These are phyloP conservation scores for Saturnia pavonia DNA, from an alignment of 2,888 invertebrate species.

Conservation along the genomic window DNA sequence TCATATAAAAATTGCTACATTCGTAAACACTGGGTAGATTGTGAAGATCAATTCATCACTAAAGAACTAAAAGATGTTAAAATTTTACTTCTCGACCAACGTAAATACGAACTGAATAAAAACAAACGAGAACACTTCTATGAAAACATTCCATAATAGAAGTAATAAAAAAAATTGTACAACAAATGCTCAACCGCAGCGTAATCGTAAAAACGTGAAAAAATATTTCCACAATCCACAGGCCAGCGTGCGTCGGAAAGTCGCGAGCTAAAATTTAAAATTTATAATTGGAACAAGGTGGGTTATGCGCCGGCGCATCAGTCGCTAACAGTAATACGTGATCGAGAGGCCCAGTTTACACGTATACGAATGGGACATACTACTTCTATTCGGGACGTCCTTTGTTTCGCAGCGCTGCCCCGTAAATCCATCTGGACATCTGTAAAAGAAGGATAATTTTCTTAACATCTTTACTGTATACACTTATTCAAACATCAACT, in stretches of 20 bases:
- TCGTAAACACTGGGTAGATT: constrained; percentile 39
- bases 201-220: constrained; percentile 29
- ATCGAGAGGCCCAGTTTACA: constrained; percentile 90
- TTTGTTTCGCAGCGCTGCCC: constrained; percentile 91
- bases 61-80: constrained; percentile 29
- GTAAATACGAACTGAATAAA: neutral
- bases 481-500: neutral
- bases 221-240: constrained; percentile 52
- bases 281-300: constrained; percentile 73
- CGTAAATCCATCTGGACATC: constrained; percentile 90
- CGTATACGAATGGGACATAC: constrained; percentile 90
- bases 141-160: neutral
- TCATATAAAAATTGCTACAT: constrained; percentile 42
- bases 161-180: neutral
- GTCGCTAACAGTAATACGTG: constrained; percentile 87
- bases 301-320: constrained; percentile 65
- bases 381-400: constrained; percentile 87
- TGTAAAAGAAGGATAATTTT: constrained; percentile 61
- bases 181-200: constrained; percentile 28
- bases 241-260: constrained; percentile 48
- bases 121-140: neutral
- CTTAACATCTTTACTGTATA: neutral
- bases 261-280: constrained; percentile 55
- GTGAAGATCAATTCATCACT: constrained; percentile 38
- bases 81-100: constrained; percentile 59